phyloP scores from a whole-genome alignment of 2,113 vertebrate species.

The Junco hyemalis region DNA sequence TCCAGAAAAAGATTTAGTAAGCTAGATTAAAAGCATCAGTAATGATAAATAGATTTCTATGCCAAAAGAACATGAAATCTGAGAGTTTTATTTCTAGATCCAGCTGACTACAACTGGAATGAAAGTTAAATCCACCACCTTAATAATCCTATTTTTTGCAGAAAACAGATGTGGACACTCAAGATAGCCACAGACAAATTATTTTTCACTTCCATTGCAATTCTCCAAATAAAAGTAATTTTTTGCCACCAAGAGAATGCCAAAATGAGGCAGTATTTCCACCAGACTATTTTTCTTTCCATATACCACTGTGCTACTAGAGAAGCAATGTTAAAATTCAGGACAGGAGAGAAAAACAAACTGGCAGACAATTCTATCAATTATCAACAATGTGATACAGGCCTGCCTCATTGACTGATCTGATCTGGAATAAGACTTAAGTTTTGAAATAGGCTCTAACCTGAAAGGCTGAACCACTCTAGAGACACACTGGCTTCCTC shows the following conservation, averaged over 20 bases:
- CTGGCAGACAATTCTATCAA: neutral
- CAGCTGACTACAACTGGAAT: neutral
- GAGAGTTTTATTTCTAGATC: neutral
- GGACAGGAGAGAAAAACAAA: neutral
- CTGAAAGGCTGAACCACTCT: neutral
- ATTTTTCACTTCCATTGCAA: neutral
- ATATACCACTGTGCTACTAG: neutral
- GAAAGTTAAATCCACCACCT: neutral
- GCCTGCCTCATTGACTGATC: neutral
- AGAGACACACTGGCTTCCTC: neutral
- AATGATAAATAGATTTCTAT: neutral
- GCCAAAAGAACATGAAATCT: neutral
- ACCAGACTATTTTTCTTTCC: neutral
- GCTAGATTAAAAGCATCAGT: slow-evolving; percentile 23
- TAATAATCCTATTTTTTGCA: neutral
- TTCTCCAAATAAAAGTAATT: neutral
- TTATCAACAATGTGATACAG: neutral
- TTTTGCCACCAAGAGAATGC: neutral
- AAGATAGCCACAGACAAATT: neutral
- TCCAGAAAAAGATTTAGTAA: neutral
- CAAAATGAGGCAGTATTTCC: neutral
- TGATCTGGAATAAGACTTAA: neutral
- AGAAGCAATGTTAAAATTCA: neutral
- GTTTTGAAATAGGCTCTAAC: neutral
- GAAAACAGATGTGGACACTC: neutral